Conservation (phyloP, 1,140 invertebrate species). For the Euura saliciscinereae region DNA sequence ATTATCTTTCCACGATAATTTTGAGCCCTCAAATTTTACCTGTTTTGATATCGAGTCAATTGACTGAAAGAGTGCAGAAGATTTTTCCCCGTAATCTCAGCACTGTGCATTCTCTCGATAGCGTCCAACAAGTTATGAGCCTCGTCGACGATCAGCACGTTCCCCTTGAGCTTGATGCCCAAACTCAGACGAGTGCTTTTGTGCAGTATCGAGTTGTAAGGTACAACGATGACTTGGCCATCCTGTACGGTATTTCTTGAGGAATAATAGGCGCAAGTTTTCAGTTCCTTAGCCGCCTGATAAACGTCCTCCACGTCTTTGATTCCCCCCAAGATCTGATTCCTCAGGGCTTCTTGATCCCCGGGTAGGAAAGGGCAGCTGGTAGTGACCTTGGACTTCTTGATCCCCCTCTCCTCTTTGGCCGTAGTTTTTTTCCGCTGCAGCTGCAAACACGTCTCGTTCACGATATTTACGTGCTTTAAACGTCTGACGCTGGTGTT, state of each 20-base stretch:
- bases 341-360: slow-evolving; percentile 67
- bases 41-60: slow-evolving; percentile 79
- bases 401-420: slow-evolving; percentile 67
- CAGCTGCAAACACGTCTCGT: slow-evolving; percentile 92
- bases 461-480: slow-evolving; percentile 82
- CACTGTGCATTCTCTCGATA: slow-evolving; percentile 85
- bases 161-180: slow-evolving; percentile 81
- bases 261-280: slow-evolving; percentile 92
- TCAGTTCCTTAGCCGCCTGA: slow-evolving; percentile 68
- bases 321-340: slow-evolving; percentile 73
- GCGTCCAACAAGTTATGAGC: slow-evolving; percentile 96
- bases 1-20: no score
- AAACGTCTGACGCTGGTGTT: slow-evolving; percentile 82
- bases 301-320: slow-evolving; percentile 91
- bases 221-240: slow-evolving; percentile 83
- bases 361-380: slow-evolving; percentile 73
- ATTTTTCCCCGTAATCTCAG: slow-evolving; percentile 72
- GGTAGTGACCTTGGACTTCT: slow-evolving; percentile 64
- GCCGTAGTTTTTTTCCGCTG: slow-evolving; percentile 72
- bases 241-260: slow-evolving; percentile 78
- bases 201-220: slow-evolving; percentile 90
- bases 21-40: slow-evolving; percentile 28
- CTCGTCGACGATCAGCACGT: slow-evolving; percentile 94
- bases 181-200: slow-evolving; percentile 72
- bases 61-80: slow-evolving; percentile 73